phyloP scores from a whole-genome alignment of 2,113 vertebrate genomes.

The Burhinus bistriatus region DNA sequence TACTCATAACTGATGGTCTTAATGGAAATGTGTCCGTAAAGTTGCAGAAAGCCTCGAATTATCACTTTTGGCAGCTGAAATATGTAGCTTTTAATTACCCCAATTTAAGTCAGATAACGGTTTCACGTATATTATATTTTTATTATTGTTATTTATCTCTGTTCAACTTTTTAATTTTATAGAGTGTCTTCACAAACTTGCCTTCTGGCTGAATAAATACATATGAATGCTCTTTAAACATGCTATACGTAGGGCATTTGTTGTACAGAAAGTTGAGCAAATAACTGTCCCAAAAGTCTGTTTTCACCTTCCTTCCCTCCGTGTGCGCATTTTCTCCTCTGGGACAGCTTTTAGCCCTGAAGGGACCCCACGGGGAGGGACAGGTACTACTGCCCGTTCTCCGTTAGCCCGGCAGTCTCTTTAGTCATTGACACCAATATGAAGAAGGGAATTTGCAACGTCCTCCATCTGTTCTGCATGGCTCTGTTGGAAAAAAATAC shows the following conservation, averaged over 20 bases:
- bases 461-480: neutral
- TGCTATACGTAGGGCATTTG: neutral
- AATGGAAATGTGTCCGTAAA: neutral
- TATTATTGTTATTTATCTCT: neutral
- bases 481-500: neutral
- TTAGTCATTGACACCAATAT: rapidly evolving
- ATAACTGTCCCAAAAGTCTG: neutral
- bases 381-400: rapidly evolving
- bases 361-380: neutral
- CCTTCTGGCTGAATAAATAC: neutral
- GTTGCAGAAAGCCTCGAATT: neutral
- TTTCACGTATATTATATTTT: neutral
- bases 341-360: neutral
- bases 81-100: neutral
- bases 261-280: neutral
- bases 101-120: neutral
- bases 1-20: neutral
- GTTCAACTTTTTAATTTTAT: neutral
- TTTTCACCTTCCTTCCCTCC: neutral
- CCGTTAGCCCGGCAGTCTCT: neutral
- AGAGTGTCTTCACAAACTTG: neutral
- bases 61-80: neutral
- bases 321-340: rapidly evolving
- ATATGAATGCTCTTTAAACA: neutral
- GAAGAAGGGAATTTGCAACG: neutral